Percentiles rank a stretch among this genome's conserved stretches.
Conservation (phyloP, 2,113 vertebrate species). For the Sander lucioperca region DNA sequence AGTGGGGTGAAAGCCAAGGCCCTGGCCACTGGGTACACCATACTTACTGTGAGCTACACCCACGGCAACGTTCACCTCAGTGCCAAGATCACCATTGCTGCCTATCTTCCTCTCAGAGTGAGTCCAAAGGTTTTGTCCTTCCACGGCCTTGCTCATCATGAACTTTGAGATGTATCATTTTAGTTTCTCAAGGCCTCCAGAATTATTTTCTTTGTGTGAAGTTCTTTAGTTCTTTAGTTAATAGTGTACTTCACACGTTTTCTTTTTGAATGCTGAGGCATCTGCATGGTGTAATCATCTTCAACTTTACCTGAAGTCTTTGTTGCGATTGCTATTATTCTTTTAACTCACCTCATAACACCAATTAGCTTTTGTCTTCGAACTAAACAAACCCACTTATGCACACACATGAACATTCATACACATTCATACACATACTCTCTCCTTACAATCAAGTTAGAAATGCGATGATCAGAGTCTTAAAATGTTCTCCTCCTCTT, state of each 20-base stretch:
- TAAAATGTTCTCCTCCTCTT: conserved; percentile 36
- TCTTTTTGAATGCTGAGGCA: background rate
- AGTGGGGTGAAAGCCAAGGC: conserved; percentile 89
- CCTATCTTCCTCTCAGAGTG: conserved; percentile 90
- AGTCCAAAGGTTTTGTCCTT: conserved; percentile 66
- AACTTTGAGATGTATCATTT: conserved; percentile 1
- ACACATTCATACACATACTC: background rate
- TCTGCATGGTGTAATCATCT: conserved; percentile 1
- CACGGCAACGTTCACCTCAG: conserved; percentile 88
- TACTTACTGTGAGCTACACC: conserved; percentile 89
- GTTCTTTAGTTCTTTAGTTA: conserved; percentile 5
- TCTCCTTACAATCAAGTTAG: conserved; percentile 25
- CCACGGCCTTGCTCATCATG: background rate
- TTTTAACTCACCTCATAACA: conserved; percentile 19
- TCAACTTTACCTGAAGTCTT: conserved; percentile 15
- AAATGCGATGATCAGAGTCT: conserved; percentile 55
- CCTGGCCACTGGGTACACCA: conserved; percentile 86
- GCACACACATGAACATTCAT: background rate
- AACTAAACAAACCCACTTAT: background rate
- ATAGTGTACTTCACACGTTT: background rate
- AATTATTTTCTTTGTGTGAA: background rate
- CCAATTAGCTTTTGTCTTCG: conserved; percentile 44
- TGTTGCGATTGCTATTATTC: conserved; percentile 37
- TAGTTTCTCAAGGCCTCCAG: background rate
- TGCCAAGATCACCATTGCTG: conserved; percentile 90